Conservation (phyloP, 2,888 invertebrate genomes). For the Anthrax anthrax region DNA sequence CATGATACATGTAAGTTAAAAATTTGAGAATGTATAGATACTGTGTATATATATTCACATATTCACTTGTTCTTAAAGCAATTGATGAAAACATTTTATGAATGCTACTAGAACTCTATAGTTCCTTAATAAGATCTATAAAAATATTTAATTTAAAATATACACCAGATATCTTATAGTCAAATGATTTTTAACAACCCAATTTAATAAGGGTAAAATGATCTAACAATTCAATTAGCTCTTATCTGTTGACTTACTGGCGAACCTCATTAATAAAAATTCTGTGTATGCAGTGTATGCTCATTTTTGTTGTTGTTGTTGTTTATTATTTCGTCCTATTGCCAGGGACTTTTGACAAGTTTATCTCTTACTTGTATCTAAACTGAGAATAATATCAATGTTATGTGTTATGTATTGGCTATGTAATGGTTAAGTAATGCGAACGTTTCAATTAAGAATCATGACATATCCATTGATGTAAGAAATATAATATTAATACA, state of each 20-base stretch:
- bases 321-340: slow-evolving; percentile 2
- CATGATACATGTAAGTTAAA: too few relatives aligned
- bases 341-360: slow-evolving; percentile 16
- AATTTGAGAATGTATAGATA: too few relatives aligned
- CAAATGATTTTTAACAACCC: not conserved
- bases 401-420: too few relatives aligned
- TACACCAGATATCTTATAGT: too few relatives aligned
- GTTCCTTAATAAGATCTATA: too few relatives aligned
- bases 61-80: too few relatives aligned
- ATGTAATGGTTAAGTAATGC: slow-evolving; percentile 19
- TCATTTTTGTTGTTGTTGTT: slow-evolving; percentile 12
- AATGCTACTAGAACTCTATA: too few relatives aligned
- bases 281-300: too few relatives aligned
- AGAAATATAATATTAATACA: too few relatives aligned
- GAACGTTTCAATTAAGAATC: slow-evolving; percentile 15
- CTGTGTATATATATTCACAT: too few relatives aligned
- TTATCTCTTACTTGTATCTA: slow-evolving; percentile 18
- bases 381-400: slow-evolving; percentile 17
- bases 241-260: slow-evolving; percentile 18
- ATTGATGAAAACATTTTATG: too few relatives aligned
- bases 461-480: not conserved
- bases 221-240: slow-evolving; percentile 20
- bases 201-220: slow-evolving; percentile 13
- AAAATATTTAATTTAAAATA: too few relatives aligned
- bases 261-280: slow-evolving; percentile 18